Evolutionary conservation across 2,797 vertebrate species (phyloP).

Genomic region (Allobates femoralis): DNA sequence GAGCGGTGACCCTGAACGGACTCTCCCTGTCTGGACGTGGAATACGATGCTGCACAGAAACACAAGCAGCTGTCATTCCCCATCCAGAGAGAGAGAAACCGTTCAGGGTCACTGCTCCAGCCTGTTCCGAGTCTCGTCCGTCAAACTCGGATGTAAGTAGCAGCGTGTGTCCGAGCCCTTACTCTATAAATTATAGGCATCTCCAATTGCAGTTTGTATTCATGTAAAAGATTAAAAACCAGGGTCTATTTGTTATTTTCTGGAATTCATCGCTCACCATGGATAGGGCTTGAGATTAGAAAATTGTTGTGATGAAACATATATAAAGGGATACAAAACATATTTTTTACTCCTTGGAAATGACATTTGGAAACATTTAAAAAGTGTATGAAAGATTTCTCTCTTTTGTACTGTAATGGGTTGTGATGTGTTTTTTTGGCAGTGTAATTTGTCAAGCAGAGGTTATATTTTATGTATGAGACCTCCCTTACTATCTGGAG

Average conservation of each 20-base stretch:
- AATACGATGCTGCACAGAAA: too few species aligned
- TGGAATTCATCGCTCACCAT: slow-evolving; percentile 24
- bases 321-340: slow-evolving; percentile 45
- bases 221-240: slow-evolving; percentile 26
- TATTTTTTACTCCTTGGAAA: slow-evolving; percentile 38
- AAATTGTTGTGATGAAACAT: slow-evolving; percentile 39
- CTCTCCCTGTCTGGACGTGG: too few species aligned
- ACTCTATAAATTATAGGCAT: background rate
- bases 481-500: slow-evolving; percentile 37
- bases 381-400: slow-evolving; percentile 50
- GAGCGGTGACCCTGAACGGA: too few species aligned
- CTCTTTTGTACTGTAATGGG: slow-evolving; percentile 52
- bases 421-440: slow-evolving; percentile 62
- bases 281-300: slow-evolving; percentile 28
- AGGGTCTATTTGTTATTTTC: slow-evolving; percentile 34
- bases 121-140: too few species aligned
- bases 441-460: slow-evolving; percentile 59
- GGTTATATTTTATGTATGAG: slow-evolving; percentile 58
- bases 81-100: too few species aligned
- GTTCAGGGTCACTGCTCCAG: too few species aligned
- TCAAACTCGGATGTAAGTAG: too few species aligned
- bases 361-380: slow-evolving; percentile 53
- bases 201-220: background rate
- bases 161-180: too few species aligned
- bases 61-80: too few species aligned